Evolutionary conservation across 2,113 vertebrate genomes (phyloP).

Genomic region (Apeltes quadracus): DNA sequence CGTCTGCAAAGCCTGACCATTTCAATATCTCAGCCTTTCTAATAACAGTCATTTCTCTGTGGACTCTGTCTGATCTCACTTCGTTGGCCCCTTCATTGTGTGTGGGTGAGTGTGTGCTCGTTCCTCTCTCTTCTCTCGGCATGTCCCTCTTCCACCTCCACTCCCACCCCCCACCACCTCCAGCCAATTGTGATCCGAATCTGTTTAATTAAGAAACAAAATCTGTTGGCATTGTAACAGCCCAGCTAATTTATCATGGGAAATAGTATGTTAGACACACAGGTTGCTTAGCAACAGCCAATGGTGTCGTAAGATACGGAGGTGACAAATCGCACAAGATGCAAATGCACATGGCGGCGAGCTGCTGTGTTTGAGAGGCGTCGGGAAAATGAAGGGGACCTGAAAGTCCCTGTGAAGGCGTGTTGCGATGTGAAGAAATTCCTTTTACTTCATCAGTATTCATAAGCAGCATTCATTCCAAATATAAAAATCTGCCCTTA

Average conservation of each 20-base stretch:
- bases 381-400: slow-evolving; percentile 65
- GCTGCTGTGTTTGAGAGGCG: slow-evolving; percentile 75
- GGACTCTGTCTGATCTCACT: slow-evolving; percentile 65
- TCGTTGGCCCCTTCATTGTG: slow-evolving; percentile 23
- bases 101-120: slow-evolving; percentile 37
- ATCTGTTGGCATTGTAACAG: slow-evolving; percentile 96
- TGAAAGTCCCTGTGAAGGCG: neutral
- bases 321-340: slow-evolving; percentile 86
- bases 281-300: slow-evolving; percentile 93
- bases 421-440: slow-evolving; percentile 5
- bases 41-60: slow-evolving; percentile 70
- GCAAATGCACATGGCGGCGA: slow-evolving; percentile 83
- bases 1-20: slow-evolving; percentile 65
- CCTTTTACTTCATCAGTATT: neutral
- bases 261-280: slow-evolving; percentile 89
- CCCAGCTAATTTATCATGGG: slow-evolving; percentile 91
- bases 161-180: slow-evolving; percentile 62
- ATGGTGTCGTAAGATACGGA: slow-evolving; percentile 79
- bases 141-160: slow-evolving; percentile 65
- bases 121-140: slow-evolving; percentile 21
- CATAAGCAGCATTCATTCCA: neutral
- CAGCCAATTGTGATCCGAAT: slow-evolving; percentile 89
- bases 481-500: neutral
- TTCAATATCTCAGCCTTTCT: slow-evolving; percentile 76
- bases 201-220: slow-evolving; percentile 98